Conservation (phyloP, 2,888 invertebrate species). For the Drosophila phalerata region DNA sequence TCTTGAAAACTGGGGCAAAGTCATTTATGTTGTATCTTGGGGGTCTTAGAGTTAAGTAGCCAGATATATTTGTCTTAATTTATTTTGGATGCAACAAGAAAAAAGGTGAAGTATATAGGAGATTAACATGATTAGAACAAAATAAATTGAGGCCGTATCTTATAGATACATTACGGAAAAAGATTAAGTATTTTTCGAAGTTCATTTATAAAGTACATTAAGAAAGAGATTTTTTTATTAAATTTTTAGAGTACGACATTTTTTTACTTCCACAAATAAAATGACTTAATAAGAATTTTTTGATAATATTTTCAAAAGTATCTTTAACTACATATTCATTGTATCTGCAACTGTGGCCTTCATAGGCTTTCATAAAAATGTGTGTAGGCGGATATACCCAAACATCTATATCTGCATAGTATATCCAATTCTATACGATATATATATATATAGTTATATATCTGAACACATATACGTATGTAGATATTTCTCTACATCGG, state of each 20-base stretch:
- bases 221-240: too few relatives aligned
- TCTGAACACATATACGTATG: conserved; percentile 18
- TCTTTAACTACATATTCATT: conserved; percentile 1
- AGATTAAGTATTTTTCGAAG: background rate
- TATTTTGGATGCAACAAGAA: background rate
- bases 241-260: too few relatives aligned
- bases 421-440: conserved; percentile 5
- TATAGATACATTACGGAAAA: background rate
- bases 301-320: background rate
- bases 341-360: conserved; percentile 48
- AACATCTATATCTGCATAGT: conserved; percentile 15
- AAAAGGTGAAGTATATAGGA: background rate
- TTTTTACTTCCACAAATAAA: background rate
- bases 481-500: conserved; percentile 38
- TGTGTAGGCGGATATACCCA: conserved; percentile 53
- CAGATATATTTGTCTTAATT: background rate
- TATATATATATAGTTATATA: background rate
- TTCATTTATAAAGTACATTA: background rate
- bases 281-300: background rate
- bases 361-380: conserved; percentile 35
- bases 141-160: background rate
- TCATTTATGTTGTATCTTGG: conserved; percentile 62
- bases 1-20: conserved; percentile 65
- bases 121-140: background rate
- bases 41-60: conserved; percentile 9